Evolutionary conservation across 2,888 invertebrate species (phyloP).

Genomic region (Physocephala rufipes): DNA sequence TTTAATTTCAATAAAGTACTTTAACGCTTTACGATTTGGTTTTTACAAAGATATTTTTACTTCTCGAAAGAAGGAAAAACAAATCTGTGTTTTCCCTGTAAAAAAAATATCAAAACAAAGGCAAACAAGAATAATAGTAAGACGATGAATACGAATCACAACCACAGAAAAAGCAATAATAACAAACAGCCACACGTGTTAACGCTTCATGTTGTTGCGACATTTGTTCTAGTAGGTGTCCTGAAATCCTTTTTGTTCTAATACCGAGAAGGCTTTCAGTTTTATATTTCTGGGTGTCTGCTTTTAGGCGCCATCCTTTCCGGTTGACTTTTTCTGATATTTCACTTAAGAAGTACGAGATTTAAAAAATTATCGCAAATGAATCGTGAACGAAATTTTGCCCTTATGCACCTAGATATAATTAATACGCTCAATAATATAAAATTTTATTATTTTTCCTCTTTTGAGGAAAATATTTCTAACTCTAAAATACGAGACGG

Average conservation of each 20-base stretch:
- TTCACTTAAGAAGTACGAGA: too few relatives aligned
- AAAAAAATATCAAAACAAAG: background rate
- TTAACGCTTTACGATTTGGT: conserved; percentile 12
- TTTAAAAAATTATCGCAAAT: too few relatives aligned
- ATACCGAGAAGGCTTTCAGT: background rate
- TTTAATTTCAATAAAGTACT: conserved; percentile 19
- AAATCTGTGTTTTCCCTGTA: background rate
- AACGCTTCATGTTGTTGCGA: conserved; percentile 21
- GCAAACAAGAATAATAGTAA: conserved; percentile 5
- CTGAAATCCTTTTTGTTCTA: background rate
- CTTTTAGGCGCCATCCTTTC: conserved; percentile 22
- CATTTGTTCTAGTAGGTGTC: conserved; percentile 12
- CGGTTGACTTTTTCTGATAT: background rate
- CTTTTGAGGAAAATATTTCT: too few relatives aligned
- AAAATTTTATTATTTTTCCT: too few relatives aligned
- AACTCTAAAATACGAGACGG: too few relatives aligned
- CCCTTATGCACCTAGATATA: too few relatives aligned
- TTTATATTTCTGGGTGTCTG: conserved; percentile 3
- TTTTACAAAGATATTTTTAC: background rate
- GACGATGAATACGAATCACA: background rate
- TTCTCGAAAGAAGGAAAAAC: background rate
- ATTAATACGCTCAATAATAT: too few relatives aligned
- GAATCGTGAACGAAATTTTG: too few relatives aligned
- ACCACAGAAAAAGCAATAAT: background rate
- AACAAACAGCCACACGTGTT: background rate